A percentile compares a stretch with the other conserved stretches of the same genome.
Evolutionary conservation across 2,113 vertebrate species (phyloP).

Genomic region (Poecile atricapillus): DNA sequence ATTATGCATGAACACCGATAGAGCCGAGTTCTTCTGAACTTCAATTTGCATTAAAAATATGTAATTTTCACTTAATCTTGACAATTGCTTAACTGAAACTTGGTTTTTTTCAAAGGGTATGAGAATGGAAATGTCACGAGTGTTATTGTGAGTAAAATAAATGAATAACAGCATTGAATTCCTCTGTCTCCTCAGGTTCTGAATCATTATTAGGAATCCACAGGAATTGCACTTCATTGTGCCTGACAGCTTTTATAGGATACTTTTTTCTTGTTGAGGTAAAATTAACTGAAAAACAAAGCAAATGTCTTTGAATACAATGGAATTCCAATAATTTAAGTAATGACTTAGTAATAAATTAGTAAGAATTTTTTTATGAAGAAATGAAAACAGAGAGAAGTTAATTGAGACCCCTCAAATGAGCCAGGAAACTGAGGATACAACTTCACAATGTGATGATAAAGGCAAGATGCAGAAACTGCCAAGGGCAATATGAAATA

Average conservation of each 20-base stretch:
- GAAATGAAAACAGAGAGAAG: background rate
- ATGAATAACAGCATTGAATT: background rate
- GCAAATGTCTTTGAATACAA: background rate
- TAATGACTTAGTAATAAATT: background rate
- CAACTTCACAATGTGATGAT: background rate
- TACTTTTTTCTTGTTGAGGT: background rate
- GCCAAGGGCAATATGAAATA: background rate
- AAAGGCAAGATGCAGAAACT: background rate
- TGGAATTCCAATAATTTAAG: background rate
- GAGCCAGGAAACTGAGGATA: background rate
- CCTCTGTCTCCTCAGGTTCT: background rate
- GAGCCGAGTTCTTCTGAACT: background rate
- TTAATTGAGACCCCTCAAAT: background rate
- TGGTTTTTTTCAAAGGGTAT: background rate
- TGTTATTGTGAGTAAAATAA: background rate
- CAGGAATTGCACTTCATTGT: background rate
- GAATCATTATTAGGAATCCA: background rate
- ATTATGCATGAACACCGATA: rapidly evolving
- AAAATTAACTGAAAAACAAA: background rate
- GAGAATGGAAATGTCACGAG: background rate
- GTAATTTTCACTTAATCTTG: background rate
- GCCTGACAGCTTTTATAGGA: background rate
- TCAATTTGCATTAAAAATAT: background rate
- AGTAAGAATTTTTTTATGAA: background rate
- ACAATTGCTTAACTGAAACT: background rate